These are phyloP conservation scores for Epirrhoe alternata DNA, from an alignment of 2,888 invertebrate genomes.

Conservation along the genomic window DNA sequence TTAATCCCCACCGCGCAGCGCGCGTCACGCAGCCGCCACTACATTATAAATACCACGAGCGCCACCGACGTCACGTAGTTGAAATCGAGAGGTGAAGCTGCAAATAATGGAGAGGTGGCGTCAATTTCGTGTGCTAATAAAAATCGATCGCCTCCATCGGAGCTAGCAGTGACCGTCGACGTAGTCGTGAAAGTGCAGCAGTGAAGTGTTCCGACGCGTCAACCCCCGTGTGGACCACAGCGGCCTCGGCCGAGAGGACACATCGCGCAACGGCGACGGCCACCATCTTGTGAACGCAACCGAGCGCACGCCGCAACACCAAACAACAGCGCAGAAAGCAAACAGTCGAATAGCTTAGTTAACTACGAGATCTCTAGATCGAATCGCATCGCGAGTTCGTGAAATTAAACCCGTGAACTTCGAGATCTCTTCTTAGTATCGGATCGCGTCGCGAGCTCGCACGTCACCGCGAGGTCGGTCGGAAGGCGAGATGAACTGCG, in stretches of 20 bases:
- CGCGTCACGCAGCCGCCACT: slow-evolving; percentile 74
- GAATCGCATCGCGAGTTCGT: too few species aligned
- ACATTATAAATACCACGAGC: slow-evolving; percentile 69
- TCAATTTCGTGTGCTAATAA: slow-evolving; percentile 70
- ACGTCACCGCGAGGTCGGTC: slow-evolving; percentile 44
- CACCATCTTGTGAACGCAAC: slow-evolving; percentile 72
- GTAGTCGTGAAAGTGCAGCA: slow-evolving; percentile 78
- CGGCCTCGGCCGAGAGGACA: slow-evolving; percentile 73
- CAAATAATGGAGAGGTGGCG: slow-evolving; percentile 82
- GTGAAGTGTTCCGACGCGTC: slow-evolving; percentile 82
- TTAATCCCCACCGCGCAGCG: slow-evolving; percentile 76
- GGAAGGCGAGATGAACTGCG: slow-evolving; percentile 55
- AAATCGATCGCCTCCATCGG: slow-evolving; percentile 76
- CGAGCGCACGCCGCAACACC: slow-evolving; percentile 46
- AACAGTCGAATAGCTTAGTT: background rate
- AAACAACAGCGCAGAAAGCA: slow-evolving; percentile 39
- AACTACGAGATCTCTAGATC: too few species aligned
- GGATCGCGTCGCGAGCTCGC: slow-evolving; percentile 6
- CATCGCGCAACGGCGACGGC: slow-evolving; percentile 63
- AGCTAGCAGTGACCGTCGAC: slow-evolving; percentile 83
- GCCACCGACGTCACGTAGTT: slow-evolving; percentile 79
- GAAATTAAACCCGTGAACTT: slow-evolving; percentile 14
- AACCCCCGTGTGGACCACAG: slow-evolving; percentile 75
- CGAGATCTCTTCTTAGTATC: background rate
- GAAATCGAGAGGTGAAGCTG: slow-evolving; percentile 82